Base-by-base conservation (phyloP, 2,113 vertebrate genomes). In the Oreochromis niloticus region DNA sequence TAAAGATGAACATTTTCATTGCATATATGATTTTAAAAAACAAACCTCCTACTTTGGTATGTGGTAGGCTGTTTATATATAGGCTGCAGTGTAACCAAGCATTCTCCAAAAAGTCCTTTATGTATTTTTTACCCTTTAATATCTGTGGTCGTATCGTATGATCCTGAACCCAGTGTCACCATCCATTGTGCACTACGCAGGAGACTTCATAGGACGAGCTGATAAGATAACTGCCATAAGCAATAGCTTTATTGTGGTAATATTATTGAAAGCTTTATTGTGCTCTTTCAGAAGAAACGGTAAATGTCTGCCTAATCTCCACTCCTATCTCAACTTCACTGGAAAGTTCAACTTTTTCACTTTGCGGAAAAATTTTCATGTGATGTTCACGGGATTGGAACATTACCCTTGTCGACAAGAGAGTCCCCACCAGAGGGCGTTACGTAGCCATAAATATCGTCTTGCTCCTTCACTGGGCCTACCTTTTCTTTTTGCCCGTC, bases 381-480 rank as follows among this genome's bases (percentile, higher is more conserved):
- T 85, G 81, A 80, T 24, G 5, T 30, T 84, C 22, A 34, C 4
- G 36, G 12, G 56, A 7, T 22, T 30, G 30, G 14, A 43, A 3
- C n/a, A 57, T 71, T 39, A 22, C 11, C 7, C 12, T 7, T 55
- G 14, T 80, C 4, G 32, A 36, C 3, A n/a, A 16, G n/a, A 11
- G 14, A 36, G 3, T 54, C 3, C 1, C 86, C 92, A 91, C 75
- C 16, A 94, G 93, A 89, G 85, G 92, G 91, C 57, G 71, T 78
- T 73, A 73, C 56, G 24, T 3, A 6, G 61, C 73, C 39, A 12
- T 24, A 46, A 80, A 48, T 12, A 43, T 3, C n/a, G 7, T 19
- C 19, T 54, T 55, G 11, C 36, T n/a, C 4, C 5, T 3, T 66
- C 32, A 8, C 52, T 22, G n/a, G 8, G 3, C 10, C 52, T 75